Evolutionary conservation across 2,888 invertebrate genomes (phyloP).

Genomic region (Polyommatus iphigenia): DNA sequence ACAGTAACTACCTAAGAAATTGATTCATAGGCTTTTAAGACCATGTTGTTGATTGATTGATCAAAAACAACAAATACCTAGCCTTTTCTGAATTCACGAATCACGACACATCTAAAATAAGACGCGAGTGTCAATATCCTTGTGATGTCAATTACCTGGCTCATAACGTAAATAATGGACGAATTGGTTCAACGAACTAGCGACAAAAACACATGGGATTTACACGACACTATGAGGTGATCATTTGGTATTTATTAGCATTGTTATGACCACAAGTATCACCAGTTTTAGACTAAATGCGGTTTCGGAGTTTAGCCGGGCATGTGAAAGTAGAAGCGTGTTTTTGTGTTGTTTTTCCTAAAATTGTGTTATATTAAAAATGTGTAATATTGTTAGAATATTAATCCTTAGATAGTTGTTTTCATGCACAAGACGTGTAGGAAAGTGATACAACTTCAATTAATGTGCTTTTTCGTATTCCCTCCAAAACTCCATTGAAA

Average conservation of each 20-base stretch:
- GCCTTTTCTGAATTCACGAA: not conserved
- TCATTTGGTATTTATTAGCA: not conserved
- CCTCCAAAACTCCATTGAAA: no score
- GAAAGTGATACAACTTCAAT: no score
- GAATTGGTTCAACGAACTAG: not conserved
- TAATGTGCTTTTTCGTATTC: no score
- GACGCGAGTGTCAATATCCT: not conserved
- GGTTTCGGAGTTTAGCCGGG: not conserved
- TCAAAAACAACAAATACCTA: not conserved
- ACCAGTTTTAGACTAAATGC: not conserved
- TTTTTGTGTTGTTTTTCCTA: no score
- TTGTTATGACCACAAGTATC: not conserved
- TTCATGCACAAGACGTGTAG: no score
- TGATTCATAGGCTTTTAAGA: not conserved
- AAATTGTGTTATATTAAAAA: no score
- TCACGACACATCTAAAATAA: conserved; percentile 5
- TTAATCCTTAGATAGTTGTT: no score
- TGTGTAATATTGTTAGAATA: no score
- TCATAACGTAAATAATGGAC: conserved; percentile 8
- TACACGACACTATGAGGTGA: not conserved
- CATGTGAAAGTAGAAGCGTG: no score
- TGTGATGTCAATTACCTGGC: not conserved
- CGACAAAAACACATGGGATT: not conserved
- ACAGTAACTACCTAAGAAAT: not conserved
- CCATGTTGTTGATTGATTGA: not conserved